A percentile compares a stretch with the other conserved stretches of the same genome.
phyloP scores from a whole-genome alignment of 1,140 invertebrate species.

The Drosophila miranda region DNA sequence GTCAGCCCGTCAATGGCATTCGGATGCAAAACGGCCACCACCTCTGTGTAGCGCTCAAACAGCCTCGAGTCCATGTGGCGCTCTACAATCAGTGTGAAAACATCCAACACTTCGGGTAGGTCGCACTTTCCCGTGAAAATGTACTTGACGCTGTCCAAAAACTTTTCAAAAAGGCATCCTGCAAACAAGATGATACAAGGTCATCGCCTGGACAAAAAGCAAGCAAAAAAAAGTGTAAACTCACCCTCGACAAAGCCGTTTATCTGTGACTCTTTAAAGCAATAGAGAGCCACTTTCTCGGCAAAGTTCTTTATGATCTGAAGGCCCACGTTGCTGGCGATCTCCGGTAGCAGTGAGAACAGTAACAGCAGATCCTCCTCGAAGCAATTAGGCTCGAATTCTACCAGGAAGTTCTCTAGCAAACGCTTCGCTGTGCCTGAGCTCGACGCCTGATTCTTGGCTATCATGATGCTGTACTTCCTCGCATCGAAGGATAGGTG shows the following conservation, averaged over 20 bases:
- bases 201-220: too few relatives aligned
- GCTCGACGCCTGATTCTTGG: slow-evolving; percentile 85
- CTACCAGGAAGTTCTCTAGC: slow-evolving; percentile 84
- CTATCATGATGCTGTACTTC: slow-evolving; percentile 84
- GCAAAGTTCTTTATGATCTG: slow-evolving; percentile 75
- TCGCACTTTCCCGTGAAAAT: too few relatives aligned
- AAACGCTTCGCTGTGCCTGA: slow-evolving; percentile 85
- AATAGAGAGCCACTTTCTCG: slow-evolving; percentile 77
- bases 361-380: slow-evolving; percentile 77
- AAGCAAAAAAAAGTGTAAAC: neutral
- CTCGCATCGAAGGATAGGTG: slow-evolving; percentile 82
- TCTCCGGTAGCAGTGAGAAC: slow-evolving; percentile 73
- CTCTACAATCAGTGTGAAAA: too few relatives aligned
- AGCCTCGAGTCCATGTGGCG: too few relatives aligned
- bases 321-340: slow-evolving; percentile 70
- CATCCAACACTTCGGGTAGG: too few relatives aligned
- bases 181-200: too few relatives aligned
- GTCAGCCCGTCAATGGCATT: too few relatives aligned
- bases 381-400: slow-evolving; percentile 80
- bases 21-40: too few relatives aligned
- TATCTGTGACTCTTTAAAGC: slow-evolving; percentile 78
- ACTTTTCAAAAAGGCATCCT: too few relatives aligned
- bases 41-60: too few relatives aligned
- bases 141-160: too few relatives aligned
- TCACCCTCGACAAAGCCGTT: slow-evolving; percentile 74